Conservation (phyloP, 2,888 invertebrate genomes). For the Monopis laevigella region DNA sequence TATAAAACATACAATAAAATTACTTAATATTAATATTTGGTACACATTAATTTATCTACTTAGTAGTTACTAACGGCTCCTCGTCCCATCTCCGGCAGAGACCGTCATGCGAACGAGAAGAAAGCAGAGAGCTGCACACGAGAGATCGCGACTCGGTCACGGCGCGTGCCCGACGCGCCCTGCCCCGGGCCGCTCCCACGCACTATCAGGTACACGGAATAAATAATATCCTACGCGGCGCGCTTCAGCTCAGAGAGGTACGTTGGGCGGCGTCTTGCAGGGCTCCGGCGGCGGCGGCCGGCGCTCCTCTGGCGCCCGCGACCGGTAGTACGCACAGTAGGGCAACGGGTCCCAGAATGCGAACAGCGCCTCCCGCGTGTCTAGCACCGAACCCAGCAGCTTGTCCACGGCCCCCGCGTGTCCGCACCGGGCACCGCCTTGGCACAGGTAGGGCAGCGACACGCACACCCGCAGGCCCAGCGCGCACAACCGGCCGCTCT, state of each 20-base stretch:
- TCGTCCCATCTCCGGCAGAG: conserved; percentile 36
- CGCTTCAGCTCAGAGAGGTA: conserved; percentile 54
- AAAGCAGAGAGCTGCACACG: conserved; percentile 22
- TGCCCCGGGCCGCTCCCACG: background rate
- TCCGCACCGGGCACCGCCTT: conserved; percentile 72
- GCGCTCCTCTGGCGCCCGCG: conserved; percentile 72
- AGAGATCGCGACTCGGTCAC: background rate
- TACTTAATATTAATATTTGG: conserved; percentile 24
- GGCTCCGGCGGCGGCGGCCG: conserved; percentile 60
- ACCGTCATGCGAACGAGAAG: conserved; percentile 17
- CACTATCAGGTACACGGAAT: background rate
- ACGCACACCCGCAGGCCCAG: conserved; percentile 80
- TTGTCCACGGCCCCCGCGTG: conserved; percentile 69
- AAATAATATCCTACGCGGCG: conserved; percentile 20
- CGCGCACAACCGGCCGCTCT: conserved; percentile 45
- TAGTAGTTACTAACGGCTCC: conserved; percentile 59
- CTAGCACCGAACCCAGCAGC: conserved; percentile 73
- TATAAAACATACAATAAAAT: conserved; percentile 1
- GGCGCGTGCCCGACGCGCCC: background rate
- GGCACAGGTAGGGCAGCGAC: conserved; percentile 82
- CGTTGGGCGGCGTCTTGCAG: conserved; percentile 63
- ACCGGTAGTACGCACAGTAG: conserved; percentile 86
- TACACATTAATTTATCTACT: conserved; percentile 38
- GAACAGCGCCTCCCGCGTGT: conserved; percentile 83
- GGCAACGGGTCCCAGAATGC: conserved; percentile 87